A percentile compares a stretch with the other conserved stretches of the same genome.
phyloP scores from a whole-genome alignment of 2,888 invertebrate species.

The Chouioia cunea region DNA sequence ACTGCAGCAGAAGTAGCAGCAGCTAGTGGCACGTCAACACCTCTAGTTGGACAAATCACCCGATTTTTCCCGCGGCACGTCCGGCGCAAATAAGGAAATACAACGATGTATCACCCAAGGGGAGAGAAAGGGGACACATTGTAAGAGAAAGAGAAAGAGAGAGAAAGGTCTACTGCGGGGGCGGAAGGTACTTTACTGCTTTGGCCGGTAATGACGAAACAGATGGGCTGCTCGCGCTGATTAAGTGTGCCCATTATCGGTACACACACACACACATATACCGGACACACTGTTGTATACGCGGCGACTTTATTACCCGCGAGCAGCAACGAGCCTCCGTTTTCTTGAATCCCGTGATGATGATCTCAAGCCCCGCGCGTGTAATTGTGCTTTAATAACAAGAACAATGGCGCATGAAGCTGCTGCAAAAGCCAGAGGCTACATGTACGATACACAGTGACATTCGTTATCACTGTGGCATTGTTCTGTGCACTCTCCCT shows the following conservation, averaged over 20 bases:
- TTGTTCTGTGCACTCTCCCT: no score
- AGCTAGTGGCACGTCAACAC: slow-evolving; percentile 62
- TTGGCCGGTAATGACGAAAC: slow-evolving; percentile 67
- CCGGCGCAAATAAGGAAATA: slow-evolving; percentile 67
- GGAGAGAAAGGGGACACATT: slow-evolving; percentile 53
- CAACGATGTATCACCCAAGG: slow-evolving; percentile 68
- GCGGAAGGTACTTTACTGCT: slow-evolving; percentile 64
- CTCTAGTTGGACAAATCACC: slow-evolving; percentile 67
- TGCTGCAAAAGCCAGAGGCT: background rate
- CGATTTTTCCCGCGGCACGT: slow-evolving; percentile 68
- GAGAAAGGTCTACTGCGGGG: slow-evolving; percentile 45
- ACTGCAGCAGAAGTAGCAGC: slow-evolving; percentile 19
- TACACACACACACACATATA: slow-evolving; percentile 54
- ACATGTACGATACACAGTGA: slow-evolving; percentile 5
- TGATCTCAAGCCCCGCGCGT: slow-evolving; percentile 9
- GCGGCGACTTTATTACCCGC: slow-evolving; percentile 67
- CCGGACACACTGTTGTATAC: slow-evolving; percentile 53
- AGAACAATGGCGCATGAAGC: slow-evolving; percentile 43
- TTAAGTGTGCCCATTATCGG: slow-evolving; percentile 67
- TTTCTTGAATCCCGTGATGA: slow-evolving; percentile 38
- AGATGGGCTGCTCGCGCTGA: slow-evolving; percentile 66
- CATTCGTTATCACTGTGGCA: slow-evolving; percentile 34
- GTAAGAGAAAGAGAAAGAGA: slow-evolving; percentile 43
- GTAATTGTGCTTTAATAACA: slow-evolving; percentile 46
- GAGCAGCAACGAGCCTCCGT: slow-evolving; percentile 52